A percentile compares a stretch with the other conserved stretches of the same genome.
These are phyloP conservation scores for Diplodus sargus DNA, from an alignment of 2,797 vertebrate genomes.

Conservation along the genomic window DNA sequence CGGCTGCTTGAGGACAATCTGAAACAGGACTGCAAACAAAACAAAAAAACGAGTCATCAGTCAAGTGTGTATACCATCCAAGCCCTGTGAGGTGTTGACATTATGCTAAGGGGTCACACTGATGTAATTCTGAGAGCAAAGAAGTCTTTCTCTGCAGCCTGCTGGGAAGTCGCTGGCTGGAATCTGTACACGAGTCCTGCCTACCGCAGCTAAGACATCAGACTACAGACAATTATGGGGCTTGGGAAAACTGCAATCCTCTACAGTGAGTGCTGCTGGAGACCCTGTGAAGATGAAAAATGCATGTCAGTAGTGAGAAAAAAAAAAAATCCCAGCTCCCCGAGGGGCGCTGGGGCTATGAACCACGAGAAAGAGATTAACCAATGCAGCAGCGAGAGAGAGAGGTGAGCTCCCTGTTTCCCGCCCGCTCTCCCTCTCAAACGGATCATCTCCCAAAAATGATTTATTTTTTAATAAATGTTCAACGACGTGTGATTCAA, in stretches of 20 bases:
- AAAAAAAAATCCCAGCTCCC: slow-evolving; percentile 64
- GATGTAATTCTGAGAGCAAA: slow-evolving; percentile 24
- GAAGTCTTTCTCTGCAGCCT: slow-evolving; percentile 21
- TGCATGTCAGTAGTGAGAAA: slow-evolving; percentile 74
- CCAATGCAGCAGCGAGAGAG: slow-evolving; percentile 55
- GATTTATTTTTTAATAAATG: slow-evolving; percentile 69
- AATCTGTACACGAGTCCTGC: slow-evolving; percentile 44
- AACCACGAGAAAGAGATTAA: slow-evolving; percentile 75
- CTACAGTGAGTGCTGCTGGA: slow-evolving; percentile 62
- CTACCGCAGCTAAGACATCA: slow-evolving; percentile 52
- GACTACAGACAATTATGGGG: slow-evolving; percentile 60
- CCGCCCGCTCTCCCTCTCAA: slow-evolving; percentile 9
- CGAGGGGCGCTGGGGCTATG: slow-evolving; percentile 65
- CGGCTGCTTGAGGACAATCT: slow-evolving; percentile 20
- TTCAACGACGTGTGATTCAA: slow-evolving; percentile 61
- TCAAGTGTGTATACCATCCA: slow-evolving; percentile 11
- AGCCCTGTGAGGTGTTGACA: slow-evolving; percentile 36
- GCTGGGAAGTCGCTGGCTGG: slow-evolving; percentile 30
- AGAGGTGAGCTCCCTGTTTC: slow-evolving; percentile 48
- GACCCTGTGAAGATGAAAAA: slow-evolving; percentile 71
- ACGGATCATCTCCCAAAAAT: slow-evolving; percentile 50
- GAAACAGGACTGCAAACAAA: not conserved
- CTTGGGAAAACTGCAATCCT: slow-evolving; percentile 80
- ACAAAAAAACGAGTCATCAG: slow-evolving; percentile 15
- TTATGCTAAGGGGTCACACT: slow-evolving; percentile 32